phyloP scores from a whole-genome alignment of 2,888 invertebrate genomes.

The Ectobius pallidus region DNA sequence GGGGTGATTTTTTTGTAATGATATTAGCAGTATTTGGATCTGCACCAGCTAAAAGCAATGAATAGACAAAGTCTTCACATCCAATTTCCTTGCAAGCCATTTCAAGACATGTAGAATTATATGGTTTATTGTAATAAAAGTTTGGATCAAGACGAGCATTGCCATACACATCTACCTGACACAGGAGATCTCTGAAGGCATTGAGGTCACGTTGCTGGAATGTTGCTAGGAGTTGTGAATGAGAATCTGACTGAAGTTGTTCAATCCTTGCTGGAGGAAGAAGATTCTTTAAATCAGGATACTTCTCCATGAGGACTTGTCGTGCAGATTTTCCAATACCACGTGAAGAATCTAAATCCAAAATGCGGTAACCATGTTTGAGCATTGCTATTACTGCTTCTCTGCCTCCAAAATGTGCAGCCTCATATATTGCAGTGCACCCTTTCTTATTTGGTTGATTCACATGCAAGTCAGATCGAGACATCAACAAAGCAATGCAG shows the following conservation, averaged over 20 bases:
- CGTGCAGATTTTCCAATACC: slow-evolving; percentile 21
- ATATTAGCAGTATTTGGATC: slow-evolving; percentile 25
- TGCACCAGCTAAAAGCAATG: slow-evolving; percentile 26
- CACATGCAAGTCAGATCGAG: slow-evolving; percentile 49
- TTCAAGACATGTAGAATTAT: slow-evolving; percentile 66
- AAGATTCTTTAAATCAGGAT: slow-evolving; percentile 6
- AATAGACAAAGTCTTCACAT: slow-evolving; percentile 59
- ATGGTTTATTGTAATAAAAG: slow-evolving; percentile 62
- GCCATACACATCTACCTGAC: slow-evolving; percentile 17
- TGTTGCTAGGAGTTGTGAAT: slow-evolving; percentile 8
- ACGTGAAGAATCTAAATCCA: slow-evolving; percentile 18
- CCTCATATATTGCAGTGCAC: slow-evolving; percentile 53
- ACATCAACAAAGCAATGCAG: slow-evolving; percentile 48
- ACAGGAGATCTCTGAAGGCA: slow-evolving; percentile 18
- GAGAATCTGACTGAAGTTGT: neutral
- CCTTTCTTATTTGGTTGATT: slow-evolving; percentile 50
- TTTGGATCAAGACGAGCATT: slow-evolving; percentile 57
- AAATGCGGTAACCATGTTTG: neutral
- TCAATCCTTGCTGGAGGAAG: slow-evolving; percentile 9
- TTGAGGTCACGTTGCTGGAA: slow-evolving; percentile 17
- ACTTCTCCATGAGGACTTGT: slow-evolving; percentile 1
- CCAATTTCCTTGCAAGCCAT: slow-evolving; percentile 60
- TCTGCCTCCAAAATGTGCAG: slow-evolving; percentile 38
- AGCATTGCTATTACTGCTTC: slow-evolving; percentile 6
- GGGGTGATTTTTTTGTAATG: neutral